Evolutionary conservation across 2,113 vertebrate species (phyloP).

Genomic region (Sinocyclocheilus anophthalmus): DNA sequence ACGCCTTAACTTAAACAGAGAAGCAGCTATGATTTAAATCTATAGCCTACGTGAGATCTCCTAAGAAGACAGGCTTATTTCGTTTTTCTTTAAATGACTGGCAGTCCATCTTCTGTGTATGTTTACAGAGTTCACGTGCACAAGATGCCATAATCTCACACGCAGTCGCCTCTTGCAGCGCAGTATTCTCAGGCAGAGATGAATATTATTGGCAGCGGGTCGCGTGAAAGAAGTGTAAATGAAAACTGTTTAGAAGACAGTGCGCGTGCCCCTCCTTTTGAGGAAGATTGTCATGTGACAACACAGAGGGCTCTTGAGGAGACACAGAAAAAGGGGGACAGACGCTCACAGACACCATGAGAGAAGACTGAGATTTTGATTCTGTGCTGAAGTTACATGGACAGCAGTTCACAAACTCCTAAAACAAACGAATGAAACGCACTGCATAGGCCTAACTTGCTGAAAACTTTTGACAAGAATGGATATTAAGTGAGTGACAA

Average conservation of each 20-base stretch:
- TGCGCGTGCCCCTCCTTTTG: slow-evolving; percentile 75
- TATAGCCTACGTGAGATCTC: too few relatives aligned
- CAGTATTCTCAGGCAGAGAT: neutral
- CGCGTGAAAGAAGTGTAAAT: slow-evolving; percentile 4
- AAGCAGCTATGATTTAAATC: too few relatives aligned
- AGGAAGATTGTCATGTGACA: slow-evolving; percentile 89
- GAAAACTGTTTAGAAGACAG: neutral
- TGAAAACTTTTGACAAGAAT: slow-evolving; percentile 26
- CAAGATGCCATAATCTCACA: slow-evolving; percentile 58
- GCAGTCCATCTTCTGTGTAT: neutral
- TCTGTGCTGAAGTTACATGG: neutral
- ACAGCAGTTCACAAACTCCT: neutral
- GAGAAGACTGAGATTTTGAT: slow-evolving; percentile 12
- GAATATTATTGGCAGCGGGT: slow-evolving; percentile 27
- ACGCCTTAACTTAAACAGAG: too few relatives aligned
- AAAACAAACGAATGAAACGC: slow-evolving; percentile 15
- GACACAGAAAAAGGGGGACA: slow-evolving; percentile 18
- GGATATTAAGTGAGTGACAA: neutral
- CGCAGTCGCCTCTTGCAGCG: neutral
- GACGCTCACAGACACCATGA: neutral
- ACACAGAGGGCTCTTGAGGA: slow-evolving; percentile 77
- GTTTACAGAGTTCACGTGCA: slow-evolving; percentile 26
- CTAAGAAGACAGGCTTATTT: too few relatives aligned
- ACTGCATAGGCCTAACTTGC: neutral
- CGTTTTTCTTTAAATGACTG: neutral